Base-by-base conservation (phyloP, 2,797 vertebrate species). In the Platyrinchus mystaceus region DNA sequence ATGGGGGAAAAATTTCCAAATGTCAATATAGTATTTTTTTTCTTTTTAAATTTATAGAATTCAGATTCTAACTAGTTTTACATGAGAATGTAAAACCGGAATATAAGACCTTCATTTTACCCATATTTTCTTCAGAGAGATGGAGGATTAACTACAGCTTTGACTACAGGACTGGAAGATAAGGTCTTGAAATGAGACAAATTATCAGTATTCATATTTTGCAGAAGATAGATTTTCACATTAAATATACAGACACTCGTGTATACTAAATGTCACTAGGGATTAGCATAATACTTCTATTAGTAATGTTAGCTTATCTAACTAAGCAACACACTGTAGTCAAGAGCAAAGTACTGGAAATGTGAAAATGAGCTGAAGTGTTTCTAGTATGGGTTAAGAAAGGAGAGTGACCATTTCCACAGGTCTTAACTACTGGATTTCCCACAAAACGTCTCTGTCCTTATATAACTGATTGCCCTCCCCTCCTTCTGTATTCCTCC, bases 221-320 rank as follows among this genome's bases (percentile, higher is more conserved):
- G 15, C 53, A 86, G 70, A 79, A 79, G 82, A 93, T 67, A 87
- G 49, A 39, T 88, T 94, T 94, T 93, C 77, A 56, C 39, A 92
- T 89, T 82, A 90, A 94, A 68, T 81, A 81, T 73, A 87, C 55
- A 91, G 91, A 86, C 66, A 60, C 24, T 88, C 67, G 70, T 66
- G 66, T 88, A 94, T 76, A 89, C 60, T 70, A 60, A 84, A 84
- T 70, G 46, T 92, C 84, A 63, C 41, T 56, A 12, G 39, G 63
- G 59, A 95, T 96, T 95, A 95, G 81, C 84, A 94, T 94, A 90
- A 91, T 89, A 82, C 79, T 95, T 92, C 77, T 87, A 59, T 96
- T 76, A 93, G 83, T 60, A 62, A 87, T 2, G 6, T 44, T 32
- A 90, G 70, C 59, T 95, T 94, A 77, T 84, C 83, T 59, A 55